Evolutionary conservation across 2,113 vertebrate genomes (phyloP), one percentile per base, ranked within the genome.

Genomic region (Sarotherodon lohbergeri): DNA sequence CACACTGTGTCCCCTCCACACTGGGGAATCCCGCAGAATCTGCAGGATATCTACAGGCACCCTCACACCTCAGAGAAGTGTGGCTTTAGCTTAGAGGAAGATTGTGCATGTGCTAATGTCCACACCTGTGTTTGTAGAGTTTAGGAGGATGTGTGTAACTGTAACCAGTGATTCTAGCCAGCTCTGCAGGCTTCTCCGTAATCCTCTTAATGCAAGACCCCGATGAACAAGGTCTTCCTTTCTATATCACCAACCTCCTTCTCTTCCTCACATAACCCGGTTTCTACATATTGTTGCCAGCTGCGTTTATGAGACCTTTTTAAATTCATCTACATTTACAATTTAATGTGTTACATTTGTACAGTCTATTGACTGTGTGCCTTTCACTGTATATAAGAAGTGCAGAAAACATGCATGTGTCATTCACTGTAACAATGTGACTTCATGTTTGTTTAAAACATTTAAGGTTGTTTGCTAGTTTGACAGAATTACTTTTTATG

Each of bases 181-280:
- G 79, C 87, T 93, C 92, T 87, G 79, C 88, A 87, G 92, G 91
- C 89, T 80, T n/a, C 86, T 79, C 50, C 80, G 79, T 95, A 95
- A 95, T 96, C 94, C 91, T 96, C 94, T 94, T 92, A 95, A 63
- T 2, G 16, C 56, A 22, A 85, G 88, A 90, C 88, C 90, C 81
- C 3, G 14, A 88, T 41, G 68, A 90, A 84, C 88, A 8, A 91
- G 84, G 86, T 71, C 85, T 87, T 68, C 83, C 13, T 82, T 54
- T 85, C 52, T 86, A 81, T 79, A 85, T 94, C 93, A 86, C 83
- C 92, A 86, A 2, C 81, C 86, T 66, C 86, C 73, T 89, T 86
- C 36, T 87, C 81, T 14, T 66, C 73, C 9, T 80, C 66, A 46
- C 12, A 8, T 63, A 36, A 16, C 66, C 36, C 34, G 52, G 59